Conservation (phyloP, 2,113 vertebrate species). For the Coturnix japonica region DNA sequence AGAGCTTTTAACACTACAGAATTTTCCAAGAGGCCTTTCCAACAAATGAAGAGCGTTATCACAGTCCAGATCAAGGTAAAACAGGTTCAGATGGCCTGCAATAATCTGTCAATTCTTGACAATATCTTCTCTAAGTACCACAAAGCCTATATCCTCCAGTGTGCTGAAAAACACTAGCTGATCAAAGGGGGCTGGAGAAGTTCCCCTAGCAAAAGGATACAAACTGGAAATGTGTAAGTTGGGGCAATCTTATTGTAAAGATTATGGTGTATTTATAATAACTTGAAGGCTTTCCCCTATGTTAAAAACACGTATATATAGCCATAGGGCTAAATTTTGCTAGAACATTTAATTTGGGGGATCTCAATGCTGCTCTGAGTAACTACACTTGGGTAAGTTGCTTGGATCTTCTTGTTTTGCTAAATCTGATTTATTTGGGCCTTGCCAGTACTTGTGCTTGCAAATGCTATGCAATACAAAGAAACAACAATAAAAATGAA, state of each 20-base stretch:
- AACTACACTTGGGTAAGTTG: fast-evolving
- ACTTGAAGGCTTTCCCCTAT: neutral
- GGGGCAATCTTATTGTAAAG: neutral
- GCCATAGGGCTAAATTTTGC: neutral
- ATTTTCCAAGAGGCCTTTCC: neutral
- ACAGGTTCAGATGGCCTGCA: fast-evolving
- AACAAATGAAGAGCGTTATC: neutral
- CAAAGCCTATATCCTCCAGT: neutral
- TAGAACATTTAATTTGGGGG: neutral
- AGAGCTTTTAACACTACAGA: neutral
- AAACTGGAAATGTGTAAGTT: neutral
- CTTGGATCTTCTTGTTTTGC: neutral
- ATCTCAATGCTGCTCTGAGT: neutral
- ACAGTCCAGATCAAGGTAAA: neutral
- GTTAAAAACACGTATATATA: neutral
- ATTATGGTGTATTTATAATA: neutral
- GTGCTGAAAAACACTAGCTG: neutral
- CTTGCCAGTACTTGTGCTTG: neutral
- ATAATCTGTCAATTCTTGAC: neutral
- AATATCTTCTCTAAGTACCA: neutral
- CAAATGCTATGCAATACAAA: neutral
- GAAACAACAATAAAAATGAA: neutral
- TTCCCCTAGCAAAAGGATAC: neutral
- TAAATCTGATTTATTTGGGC: neutral
- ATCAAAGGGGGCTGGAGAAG: neutral